These are phyloP conservation scores for Chaetodon auriga DNA, from an alignment of 2,113 vertebrate genomes.

Conservation along the genomic window DNA sequence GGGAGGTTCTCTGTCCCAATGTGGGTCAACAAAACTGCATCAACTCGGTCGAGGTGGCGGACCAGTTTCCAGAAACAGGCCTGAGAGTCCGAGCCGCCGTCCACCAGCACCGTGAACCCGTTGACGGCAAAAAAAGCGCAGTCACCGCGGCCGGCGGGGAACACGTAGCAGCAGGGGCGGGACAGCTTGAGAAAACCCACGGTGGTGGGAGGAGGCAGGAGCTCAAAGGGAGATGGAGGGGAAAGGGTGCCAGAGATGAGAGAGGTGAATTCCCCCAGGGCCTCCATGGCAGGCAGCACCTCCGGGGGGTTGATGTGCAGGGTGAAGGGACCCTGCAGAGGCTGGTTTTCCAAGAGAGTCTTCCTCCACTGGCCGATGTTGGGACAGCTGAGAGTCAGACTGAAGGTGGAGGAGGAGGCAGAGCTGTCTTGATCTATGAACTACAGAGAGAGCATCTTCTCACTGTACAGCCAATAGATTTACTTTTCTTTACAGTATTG, in stretches of 20 bases:
- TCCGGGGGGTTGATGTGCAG: slow-evolving; percentile 88
- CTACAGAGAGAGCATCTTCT: slow-evolving; percentile 50
- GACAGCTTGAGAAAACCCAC: slow-evolving; percentile 95
- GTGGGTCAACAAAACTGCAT: slow-evolving; percentile 94
- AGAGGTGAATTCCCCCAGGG: slow-evolving; percentile 91
- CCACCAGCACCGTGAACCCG: slow-evolving; percentile 93
- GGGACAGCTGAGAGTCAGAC: slow-evolving; percentile 90
- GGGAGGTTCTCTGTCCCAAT: slow-evolving; percentile 92
- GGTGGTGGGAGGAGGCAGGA: slow-evolving; percentile 91
- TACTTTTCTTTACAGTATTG: neutral
- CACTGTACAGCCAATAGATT: neutral
- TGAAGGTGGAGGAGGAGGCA: slow-evolving; percentile 72
- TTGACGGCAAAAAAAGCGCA: slow-evolving; percentile 95
- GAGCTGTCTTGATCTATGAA: slow-evolving; percentile 52
- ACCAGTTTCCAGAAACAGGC: slow-evolving; percentile 98
- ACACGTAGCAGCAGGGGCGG: slow-evolving; percentile 97
- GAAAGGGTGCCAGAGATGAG: slow-evolving; percentile 91
- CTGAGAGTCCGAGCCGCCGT: slow-evolving; percentile 92
- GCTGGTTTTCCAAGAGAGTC: slow-evolving; percentile 80
- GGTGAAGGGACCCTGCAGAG: slow-evolving; percentile 85
- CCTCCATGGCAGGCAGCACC: slow-evolving; percentile 87
- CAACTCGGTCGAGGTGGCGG: slow-evolving; percentile 95
- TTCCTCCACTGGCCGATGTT: slow-evolving; percentile 88
- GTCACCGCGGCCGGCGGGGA: slow-evolving; percentile 93
- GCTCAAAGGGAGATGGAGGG: slow-evolving; percentile 90